These are phyloP conservation scores for Dryas iulia DNA, from an alignment of 1,140 invertebrate genomes.

Conservation along the genomic window DNA sequence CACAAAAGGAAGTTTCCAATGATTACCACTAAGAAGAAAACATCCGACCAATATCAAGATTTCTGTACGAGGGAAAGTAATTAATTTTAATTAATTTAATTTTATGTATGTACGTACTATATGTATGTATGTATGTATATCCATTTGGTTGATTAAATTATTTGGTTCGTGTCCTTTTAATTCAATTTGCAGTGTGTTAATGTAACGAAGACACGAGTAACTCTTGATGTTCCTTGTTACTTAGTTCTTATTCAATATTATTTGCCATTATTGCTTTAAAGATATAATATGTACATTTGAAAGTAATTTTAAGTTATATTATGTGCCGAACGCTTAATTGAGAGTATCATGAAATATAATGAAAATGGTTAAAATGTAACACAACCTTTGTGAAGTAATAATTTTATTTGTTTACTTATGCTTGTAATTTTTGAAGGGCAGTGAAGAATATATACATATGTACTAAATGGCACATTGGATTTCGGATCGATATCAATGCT, in stretches of 20 bases:
- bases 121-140: background rate
- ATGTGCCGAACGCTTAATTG: no score
- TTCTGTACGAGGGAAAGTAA: background rate
- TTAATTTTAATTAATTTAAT: background rate
- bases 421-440: no score
- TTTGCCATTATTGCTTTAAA: no score
- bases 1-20: conserved; percentile 15
- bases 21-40: conserved; percentile 13
- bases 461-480: no score
- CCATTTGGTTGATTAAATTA: background rate
- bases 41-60: background rate
- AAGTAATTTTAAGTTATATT: no score
- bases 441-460: no score
- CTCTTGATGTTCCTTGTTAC: background rate
- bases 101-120: background rate
- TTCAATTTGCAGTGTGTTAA: background rate
- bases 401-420: no score
- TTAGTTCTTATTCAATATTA: background rate
- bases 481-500: no score
- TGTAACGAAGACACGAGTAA: background rate
- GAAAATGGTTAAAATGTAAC: no score
- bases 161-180: background rate
- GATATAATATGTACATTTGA: no score
- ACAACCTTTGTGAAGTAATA: no score
- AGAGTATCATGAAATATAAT: no score